Evolutionary conservation across 1,140 invertebrate species (phyloP), one percentile per base, ranked within the genome.

Genomic region (Dendroctonus valens): DNA sequence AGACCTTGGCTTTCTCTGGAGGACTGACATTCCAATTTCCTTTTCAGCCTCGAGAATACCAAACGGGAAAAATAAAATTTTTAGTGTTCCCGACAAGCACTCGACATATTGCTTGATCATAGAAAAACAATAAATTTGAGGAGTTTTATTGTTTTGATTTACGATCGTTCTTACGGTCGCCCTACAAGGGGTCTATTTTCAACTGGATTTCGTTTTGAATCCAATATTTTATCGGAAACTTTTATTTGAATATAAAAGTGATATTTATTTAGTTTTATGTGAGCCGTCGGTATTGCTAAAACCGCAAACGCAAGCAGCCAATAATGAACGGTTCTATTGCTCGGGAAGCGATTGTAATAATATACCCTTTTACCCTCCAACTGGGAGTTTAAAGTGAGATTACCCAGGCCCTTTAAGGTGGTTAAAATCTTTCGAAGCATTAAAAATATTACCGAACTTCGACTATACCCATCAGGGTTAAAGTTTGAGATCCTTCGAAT

Each of bases 361-460:
- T 26, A 26, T 26, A 26, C 26, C 26, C 26, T 26, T 26, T 26
- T 26, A 26, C 26, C 26, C 15, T 39, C 11, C 11, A 44, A 38
- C 15, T 11, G 42, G 57, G 11, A 60, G n/a, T 54, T 61, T 50
- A 61, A 61, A 61, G 41, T 61, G 37, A 44, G 59, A 41, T 61
- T 61, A 41, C 37, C 48, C 48, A 40, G 48, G 40, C n/a, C 60
- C 14, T 63, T 63, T 63, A 54, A 63, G 60, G 60, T 63, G 60
- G 60, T 39, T 63, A 63, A 54, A 63, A 63, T 63, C 60, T 53
- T 63, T 63, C 50, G 54, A 37, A 54, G 40, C 52, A 54, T 63
- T 63, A 63, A 63, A 63, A 63, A 63, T 63, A 63, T 63, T 53
- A 41, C 60, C 60, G 60, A 63, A 63, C 60, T 63, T 63, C 39